A percentile compares a stretch with the other conserved stretches of the same genome.
These are phyloP conservation scores for Sarcophaga subvicina DNA, from an alignment of 2,888 invertebrate species.

Conservation along the genomic window DNA sequence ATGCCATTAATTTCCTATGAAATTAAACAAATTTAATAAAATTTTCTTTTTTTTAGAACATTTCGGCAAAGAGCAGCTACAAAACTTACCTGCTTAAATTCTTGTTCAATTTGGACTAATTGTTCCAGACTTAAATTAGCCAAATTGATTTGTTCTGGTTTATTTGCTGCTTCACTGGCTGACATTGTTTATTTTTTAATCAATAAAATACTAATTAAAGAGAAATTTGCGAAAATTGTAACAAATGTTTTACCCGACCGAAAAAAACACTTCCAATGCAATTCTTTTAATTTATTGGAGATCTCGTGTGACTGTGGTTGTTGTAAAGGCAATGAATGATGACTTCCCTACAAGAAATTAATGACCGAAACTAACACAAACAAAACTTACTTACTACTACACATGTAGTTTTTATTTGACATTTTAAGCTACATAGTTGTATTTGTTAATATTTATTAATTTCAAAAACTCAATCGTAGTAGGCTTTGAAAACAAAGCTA, in stretches of 20 bases:
- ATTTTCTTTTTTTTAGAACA: not conserved
- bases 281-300: constrained; percentile 10
- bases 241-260: constrained; percentile 69
- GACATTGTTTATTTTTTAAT: constrained; percentile 71
- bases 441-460: no score
- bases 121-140: constrained; percentile 91
- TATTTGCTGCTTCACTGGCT: constrained; percentile 80
- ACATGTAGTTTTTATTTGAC: no score
- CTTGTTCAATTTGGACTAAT: constrained; percentile 91
- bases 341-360: no score
- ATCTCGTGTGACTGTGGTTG: constrained; percentile 46
- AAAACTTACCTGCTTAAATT: constrained; percentile 89
- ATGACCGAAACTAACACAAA: no score
- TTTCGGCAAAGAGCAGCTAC: not conserved
- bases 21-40: constrained; percentile 37
- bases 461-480: no score
- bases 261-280: constrained; percentile 18
- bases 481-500: no score
- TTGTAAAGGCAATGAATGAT: constrained; percentile 23
- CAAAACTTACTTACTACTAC: no score
- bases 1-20: constrained; percentile 92
- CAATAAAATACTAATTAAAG: constrained; percentile 30
- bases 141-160: constrained; percentile 90
- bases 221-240: constrained; percentile 68
- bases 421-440: no score